phyloP scores from a whole-genome alignment of 2,888 invertebrate species.

The Melikaiella ostensackeni region DNA sequence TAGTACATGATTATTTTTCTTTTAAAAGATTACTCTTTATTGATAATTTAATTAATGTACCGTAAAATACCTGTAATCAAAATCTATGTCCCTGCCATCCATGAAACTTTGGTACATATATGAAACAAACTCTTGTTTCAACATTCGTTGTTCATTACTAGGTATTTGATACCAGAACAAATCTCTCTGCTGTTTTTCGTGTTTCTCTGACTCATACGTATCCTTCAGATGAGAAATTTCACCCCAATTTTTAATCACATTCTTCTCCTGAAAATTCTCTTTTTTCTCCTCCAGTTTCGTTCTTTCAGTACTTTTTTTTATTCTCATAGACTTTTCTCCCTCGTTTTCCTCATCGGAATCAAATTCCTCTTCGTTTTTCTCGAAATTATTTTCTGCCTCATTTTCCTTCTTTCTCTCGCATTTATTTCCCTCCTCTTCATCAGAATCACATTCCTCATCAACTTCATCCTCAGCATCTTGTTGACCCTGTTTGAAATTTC shows the following conservation, averaged over 20 bases:
- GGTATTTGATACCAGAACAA: conserved; percentile 71
- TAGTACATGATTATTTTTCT: too few species aligned
- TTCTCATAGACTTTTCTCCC: conserved; percentile 15
- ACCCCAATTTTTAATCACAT: conserved; percentile 43
- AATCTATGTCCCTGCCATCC: conserved; percentile 88
- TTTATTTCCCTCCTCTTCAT: conserved; percentile 65
- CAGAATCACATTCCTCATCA: conserved; percentile 66
- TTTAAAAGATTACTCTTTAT: too few species aligned
- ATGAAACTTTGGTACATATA: conserved; percentile 92
- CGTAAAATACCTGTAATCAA: conserved; percentile 84
- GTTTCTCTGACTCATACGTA: conserved; percentile 66
- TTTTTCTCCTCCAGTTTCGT: conserved; percentile 79
- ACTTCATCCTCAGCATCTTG: conserved; percentile 80
- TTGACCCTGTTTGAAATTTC: conserved; percentile 82
- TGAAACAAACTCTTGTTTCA: conserved; percentile 89
- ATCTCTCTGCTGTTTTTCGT: conserved; percentile 73
- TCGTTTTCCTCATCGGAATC: conserved; percentile 13
- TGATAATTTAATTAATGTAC: conserved; percentile 26
- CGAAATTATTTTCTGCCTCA: conserved; percentile 40
- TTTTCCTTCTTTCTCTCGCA: conserved; percentile 57
- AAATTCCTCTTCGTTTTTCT: conserved; percentile 69
- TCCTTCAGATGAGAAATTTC: conserved; percentile 22
- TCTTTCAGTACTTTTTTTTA: conserved; percentile 67
- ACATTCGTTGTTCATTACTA: conserved; percentile 80
- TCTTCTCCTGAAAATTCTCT: conserved; percentile 75